Conservation (phyloP, 2,113 vertebrate genomes). For the Pheucticus melanocephalus region DNA sequence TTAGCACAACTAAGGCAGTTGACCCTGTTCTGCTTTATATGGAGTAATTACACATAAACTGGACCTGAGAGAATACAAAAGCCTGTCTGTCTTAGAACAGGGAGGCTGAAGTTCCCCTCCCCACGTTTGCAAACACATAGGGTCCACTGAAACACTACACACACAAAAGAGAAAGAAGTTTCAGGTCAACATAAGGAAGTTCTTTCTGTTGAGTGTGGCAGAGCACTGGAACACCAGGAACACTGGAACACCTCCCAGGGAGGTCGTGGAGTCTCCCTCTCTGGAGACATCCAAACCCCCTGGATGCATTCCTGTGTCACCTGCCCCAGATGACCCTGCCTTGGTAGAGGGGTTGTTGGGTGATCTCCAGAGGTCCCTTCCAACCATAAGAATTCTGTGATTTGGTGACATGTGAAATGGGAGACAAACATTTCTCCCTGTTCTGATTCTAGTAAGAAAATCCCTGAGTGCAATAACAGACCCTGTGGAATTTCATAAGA, state of each 20-base stretch:
- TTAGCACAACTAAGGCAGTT: neutral
- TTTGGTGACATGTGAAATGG: neutral
- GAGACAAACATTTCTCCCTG: neutral
- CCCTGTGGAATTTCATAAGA: neutral
- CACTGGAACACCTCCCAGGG: neutral
- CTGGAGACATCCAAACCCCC: neutral
- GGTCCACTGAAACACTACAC: neutral
- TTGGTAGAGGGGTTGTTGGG: neutral
- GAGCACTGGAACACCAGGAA: neutral
- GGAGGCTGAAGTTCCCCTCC: neutral
- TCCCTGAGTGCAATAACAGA: neutral
- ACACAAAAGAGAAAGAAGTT: neutral
- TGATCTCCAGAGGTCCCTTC: neutral
- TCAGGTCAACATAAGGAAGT: neutral
- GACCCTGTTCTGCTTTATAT: neutral
- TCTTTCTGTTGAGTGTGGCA: neutral
- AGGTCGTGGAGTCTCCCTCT: neutral
- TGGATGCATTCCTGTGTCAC: neutral
- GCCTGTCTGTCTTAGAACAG: neutral
- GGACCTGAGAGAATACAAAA: neutral
- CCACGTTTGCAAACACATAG: neutral
- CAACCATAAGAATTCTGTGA: neutral
- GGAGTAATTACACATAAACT: neutral
- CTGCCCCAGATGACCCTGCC: neutral
- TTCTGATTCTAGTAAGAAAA: neutral